Conservation (phyloP, 2,113 vertebrate species). For the Empidonax alnorum region DNA sequence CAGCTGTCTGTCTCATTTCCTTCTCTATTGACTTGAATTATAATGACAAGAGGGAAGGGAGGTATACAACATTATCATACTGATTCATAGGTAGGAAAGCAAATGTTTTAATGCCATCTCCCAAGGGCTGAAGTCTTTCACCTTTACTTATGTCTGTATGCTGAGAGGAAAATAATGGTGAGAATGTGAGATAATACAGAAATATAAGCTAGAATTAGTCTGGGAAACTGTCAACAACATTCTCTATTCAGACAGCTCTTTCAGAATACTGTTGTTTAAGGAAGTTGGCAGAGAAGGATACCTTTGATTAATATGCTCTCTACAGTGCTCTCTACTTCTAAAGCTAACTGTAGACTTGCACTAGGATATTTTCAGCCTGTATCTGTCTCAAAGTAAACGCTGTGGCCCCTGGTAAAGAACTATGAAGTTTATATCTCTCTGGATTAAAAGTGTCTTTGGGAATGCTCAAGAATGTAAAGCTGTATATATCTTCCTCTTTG, state of each 20-base stretch:
- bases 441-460: background rate
- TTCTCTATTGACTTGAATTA: background rate
- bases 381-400: background rate
- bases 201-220: background rate
- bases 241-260: background rate
- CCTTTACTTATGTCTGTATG: background rate
- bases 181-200: background rate
- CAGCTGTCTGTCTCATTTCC: background rate
- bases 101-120: background rate
- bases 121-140: background rate
- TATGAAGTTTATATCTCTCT: background rate
- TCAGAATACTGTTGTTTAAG: background rate
- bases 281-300: background rate
- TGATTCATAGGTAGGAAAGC: background rate
- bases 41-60: background rate
- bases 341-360: background rate
- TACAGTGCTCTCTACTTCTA: background rate
- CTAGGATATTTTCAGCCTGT: background rate
- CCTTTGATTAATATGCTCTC: background rate
- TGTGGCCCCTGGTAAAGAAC: background rate
- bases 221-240: background rate
- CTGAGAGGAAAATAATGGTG: background rate
- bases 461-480: background rate
- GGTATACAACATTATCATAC: background rate
- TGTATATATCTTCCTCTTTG: background rate